Evolutionary conservation across 2,113 vertebrate genomes (phyloP), one percentile per base, ranked within the genome.

Genomic region (Platycercus adscitus): DNA sequence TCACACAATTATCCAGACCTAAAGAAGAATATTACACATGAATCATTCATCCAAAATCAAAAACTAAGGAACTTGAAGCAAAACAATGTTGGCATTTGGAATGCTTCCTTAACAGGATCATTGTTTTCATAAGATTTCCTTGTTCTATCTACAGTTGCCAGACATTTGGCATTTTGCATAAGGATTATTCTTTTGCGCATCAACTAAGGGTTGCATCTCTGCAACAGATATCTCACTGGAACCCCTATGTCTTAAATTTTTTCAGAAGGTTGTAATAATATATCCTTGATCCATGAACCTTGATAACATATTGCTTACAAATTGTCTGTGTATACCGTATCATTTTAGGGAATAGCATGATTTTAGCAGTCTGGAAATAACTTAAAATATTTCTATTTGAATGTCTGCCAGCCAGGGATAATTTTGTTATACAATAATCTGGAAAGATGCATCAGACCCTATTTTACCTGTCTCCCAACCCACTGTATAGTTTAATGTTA

Each of bases 341-440:
- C 13, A 77, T 76, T 85, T 85, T 72, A 79, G 44, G 71, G 24
- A 80, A 71, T 35, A 84, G 6, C 16, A 84, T 71, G 11, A 83
- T 83, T 90, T 94, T 83, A 58, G 37, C 13, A 88, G 17, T 69
- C 64, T 79, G 56, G 39, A 76, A 91, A 87, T 39, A 9, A 71
- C 78, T 89, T 86, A 33, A 73, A 68, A 66, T 91, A 87, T 91
- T 89, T 76, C 50, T 87, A 18, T 64, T 64, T 87, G 65, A 89
- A 84, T 43, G n/a, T 78, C 43, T 50, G 43, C 78, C 55, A 85
- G 16, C 13, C 29, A 47, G 43, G 55, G 43, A 39, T 83, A 64
- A 44, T 81, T 92, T 87, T 84, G 35, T 60, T 68, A 64, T 10
- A 78, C 4, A 7, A 3, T 46, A 89, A 76, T 81, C 81, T 60